Evolutionary conservation across 2,113 vertebrate genomes (phyloP).

Genomic region (Tragelaphus buxtoni): DNA sequence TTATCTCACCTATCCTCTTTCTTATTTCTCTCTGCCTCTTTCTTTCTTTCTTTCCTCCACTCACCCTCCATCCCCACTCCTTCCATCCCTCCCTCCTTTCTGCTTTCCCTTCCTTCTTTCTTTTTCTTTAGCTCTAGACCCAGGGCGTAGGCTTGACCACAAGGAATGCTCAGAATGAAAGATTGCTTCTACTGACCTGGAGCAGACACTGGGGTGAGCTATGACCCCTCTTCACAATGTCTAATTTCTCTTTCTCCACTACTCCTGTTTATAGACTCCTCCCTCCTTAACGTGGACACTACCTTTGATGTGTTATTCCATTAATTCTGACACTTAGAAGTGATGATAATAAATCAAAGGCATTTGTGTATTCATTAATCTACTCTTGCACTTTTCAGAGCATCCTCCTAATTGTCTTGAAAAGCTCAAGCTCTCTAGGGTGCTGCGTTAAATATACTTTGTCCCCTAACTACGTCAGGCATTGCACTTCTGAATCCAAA

Average conservation of each 20-base stretch:
- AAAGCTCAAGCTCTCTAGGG: neutral
- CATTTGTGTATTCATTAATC: neutral
- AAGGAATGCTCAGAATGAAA: neutral
- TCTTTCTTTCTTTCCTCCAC: neutral
- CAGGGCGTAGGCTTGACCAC: neutral
- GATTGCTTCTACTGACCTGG: neutral
- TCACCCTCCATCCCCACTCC: rapidly evolving
- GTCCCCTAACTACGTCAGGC: conserved; percentile 25
- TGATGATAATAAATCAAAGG: neutral
- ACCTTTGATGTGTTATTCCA: neutral
- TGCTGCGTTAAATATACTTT: neutral
- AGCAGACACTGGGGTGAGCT: neutral
- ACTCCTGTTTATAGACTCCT: neutral
- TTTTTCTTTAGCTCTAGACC: neutral
- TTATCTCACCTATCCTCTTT: neutral
- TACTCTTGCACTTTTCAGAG: neutral
- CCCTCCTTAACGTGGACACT: neutral
- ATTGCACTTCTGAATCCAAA: conserved; percentile 33
- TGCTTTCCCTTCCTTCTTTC: neutral
- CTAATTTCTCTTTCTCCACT: neutral
- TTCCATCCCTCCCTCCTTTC: neutral
- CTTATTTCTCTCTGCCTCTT: neutral
- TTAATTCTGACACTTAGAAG: conserved; percentile 25
- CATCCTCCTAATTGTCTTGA: neutral
- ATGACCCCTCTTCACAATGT: neutral